Conservation (phyloP, 2,113 vertebrate genomes). For the Mobula birostris region DNA sequence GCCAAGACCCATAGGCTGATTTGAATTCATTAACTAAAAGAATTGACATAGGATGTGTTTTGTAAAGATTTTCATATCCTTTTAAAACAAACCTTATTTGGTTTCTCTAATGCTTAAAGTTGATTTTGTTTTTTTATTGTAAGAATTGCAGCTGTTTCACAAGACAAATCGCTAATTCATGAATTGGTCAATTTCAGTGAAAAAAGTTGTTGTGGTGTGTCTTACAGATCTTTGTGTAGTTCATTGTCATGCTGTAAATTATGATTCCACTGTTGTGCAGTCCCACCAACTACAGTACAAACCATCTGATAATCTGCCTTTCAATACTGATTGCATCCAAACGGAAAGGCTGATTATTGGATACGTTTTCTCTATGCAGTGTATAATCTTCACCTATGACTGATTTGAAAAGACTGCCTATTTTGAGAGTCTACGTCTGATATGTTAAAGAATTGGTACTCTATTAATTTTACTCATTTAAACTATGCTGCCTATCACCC, state of each 20-base stretch:
- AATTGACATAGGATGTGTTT: not conserved
- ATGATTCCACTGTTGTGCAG: not conserved
- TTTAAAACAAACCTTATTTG: not conserved
- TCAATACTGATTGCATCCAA: not conserved
- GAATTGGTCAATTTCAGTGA: slow-evolving; percentile 94
- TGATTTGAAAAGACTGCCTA: too few relatives aligned
- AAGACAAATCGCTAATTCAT: slow-evolving; percentile 95
- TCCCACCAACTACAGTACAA: not conserved
- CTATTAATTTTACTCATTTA: too few relatives aligned
- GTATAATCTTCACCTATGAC: too few relatives aligned
- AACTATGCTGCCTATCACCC: too few relatives aligned
- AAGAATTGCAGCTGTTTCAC: slow-evolving; percentile 77
- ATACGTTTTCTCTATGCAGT: too few relatives aligned
- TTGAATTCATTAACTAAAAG: not conserved
- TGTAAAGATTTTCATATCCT: not conserved
- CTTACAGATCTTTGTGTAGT: slow-evolving; percentile 68
- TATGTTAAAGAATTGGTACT: too few relatives aligned
- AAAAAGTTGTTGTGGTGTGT: slow-evolving; percentile 96
- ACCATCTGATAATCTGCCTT: not conserved
- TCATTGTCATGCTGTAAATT: not conserved
- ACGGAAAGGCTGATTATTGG: too few relatives aligned
- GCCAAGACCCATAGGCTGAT: not conserved
- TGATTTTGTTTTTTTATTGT: not conserved
- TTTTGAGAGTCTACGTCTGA: too few relatives aligned
- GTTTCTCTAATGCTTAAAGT: not conserved